phyloP scores from a whole-genome alignment of 2,888 invertebrate species.

The Clistopyga incitator region DNA sequence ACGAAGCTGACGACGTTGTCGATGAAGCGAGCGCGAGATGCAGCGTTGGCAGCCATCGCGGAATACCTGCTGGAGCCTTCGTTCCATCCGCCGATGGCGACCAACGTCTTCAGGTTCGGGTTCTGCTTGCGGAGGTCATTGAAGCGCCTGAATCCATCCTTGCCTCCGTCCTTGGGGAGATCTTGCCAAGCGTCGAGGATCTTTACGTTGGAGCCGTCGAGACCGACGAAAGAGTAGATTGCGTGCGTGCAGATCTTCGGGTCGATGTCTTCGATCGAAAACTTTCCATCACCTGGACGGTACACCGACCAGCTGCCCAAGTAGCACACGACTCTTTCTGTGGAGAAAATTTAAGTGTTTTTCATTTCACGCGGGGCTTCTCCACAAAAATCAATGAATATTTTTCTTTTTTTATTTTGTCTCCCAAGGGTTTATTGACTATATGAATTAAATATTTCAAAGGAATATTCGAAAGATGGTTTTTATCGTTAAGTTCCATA shows the following conservation, averaged over 20 bases:
- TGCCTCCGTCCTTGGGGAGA: constrained; percentile 84
- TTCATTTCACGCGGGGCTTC: not conserved
- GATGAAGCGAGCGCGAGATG: constrained; percentile 85
- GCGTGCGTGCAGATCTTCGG: constrained; percentile 90
- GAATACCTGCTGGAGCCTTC: constrained; percentile 88
- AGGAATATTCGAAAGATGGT: too few species aligned
- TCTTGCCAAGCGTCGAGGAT: constrained; percentile 88
- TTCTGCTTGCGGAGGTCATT: constrained; percentile 85
- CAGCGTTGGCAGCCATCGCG: constrained; percentile 85
- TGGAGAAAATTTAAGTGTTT: not conserved
- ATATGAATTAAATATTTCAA: too few species aligned
- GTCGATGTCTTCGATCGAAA: constrained; percentile 88
- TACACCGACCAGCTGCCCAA: constrained; percentile 92
- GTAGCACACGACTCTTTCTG: constrained; percentile 90
- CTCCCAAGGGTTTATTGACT: too few species aligned
- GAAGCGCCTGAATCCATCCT: constrained; percentile 86
- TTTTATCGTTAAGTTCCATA: too few species aligned
- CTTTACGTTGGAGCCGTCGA: constrained; percentile 85
- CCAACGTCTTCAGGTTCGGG: constrained; percentile 86
- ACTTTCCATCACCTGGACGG: constrained; percentile 88
- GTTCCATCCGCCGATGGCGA: constrained; percentile 90
- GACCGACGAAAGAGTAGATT: constrained; percentile 90
- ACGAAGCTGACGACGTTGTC: constrained; percentile 86
- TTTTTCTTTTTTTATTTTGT: not conserved
- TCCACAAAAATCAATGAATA: not conserved